Percentiles rank a stretch among this genome's conserved stretches.
Conservation (phyloP, 2,113 vertebrate species). For the Tupaia tana region DNA sequence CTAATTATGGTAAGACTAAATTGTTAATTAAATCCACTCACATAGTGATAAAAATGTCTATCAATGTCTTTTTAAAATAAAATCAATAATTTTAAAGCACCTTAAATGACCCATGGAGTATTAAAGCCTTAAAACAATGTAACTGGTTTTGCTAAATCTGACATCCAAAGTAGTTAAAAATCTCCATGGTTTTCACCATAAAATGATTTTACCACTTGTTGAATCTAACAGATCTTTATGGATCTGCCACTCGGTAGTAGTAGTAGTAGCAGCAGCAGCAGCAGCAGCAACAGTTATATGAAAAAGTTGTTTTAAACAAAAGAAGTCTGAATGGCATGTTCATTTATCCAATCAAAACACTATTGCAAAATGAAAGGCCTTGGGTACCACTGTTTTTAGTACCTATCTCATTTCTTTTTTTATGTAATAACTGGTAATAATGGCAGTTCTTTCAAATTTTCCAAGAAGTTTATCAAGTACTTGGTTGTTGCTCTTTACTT, state of each 20-base stretch:
- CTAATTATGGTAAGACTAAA: conserved; percentile 49
- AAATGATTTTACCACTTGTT: conserved; percentile 3
- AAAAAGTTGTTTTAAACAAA: conserved; percentile 37
- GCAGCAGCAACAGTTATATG: background rate
- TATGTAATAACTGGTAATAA: background rate
- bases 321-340: background rate
- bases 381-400: background rate
- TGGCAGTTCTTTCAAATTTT: conserved; percentile 22
- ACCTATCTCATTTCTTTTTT: conserved; percentile 45
- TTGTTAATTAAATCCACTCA: conserved; percentile 37
- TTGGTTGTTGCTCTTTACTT: background rate
- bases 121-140: conserved; percentile 18
- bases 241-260: background rate
- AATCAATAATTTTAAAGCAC: conserved; percentile 12
- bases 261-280: background rate
- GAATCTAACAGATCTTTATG: conserved; percentile 12
- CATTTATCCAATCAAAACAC: conserved; percentile 30
- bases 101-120: conserved; percentile 20
- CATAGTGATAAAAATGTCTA: conserved; percentile 25
- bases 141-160: background rate
- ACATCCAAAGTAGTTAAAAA: conserved; percentile 17
- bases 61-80: background rate
- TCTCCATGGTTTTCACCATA: background rate
- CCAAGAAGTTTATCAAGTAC: conserved; percentile 38
- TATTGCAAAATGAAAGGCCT: conserved; percentile 24